Conservation (phyloP, 2,113 vertebrate species). For the Austrofundulus limnaeus region DNA sequence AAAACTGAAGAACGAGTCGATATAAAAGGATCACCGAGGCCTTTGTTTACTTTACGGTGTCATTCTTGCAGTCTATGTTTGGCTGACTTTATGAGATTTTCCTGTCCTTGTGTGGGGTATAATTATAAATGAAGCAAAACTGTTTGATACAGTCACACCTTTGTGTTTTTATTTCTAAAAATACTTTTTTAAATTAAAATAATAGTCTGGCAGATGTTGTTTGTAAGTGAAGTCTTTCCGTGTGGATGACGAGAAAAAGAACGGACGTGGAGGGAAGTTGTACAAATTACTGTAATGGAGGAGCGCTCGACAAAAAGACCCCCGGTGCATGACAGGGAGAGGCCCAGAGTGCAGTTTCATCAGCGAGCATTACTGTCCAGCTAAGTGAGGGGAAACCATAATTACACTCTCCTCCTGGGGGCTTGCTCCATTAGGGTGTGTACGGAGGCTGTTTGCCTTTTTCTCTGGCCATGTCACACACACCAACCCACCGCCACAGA, state of each 20-base stretch:
- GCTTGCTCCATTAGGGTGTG: conserved; percentile 64
- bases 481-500: conserved; percentile 37
- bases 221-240: conserved; percentile 6
- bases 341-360: conserved; percentile 65
- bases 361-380: conserved; percentile 62
- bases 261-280: conserved; percentile 5
- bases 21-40: conserved; percentile 61
- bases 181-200: conserved; percentile 2
- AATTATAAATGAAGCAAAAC: conserved; percentile 33
- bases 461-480: conserved; percentile 53
- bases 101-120: conserved; percentile 36
- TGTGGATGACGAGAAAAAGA: conserved; percentile 18
- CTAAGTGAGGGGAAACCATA: conserved; percentile 57
- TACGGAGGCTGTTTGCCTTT: conserved; percentile 55
- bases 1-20: conserved; percentile 30
- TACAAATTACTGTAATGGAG: conserved; percentile 59
- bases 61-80: conserved; percentile 58
- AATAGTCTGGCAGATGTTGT: conserved; percentile 10
- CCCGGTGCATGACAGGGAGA: conserved; percentile 41
- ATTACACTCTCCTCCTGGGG: conserved; percentile 62
- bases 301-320: conserved; percentile 46
- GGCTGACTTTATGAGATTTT: conserved; percentile 42
- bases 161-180: conserved; percentile 25
- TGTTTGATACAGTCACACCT: conserved; percentile 15
- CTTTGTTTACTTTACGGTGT: conserved; percentile 60